A percentile compares a stretch with the other conserved stretches of the same genome.
These are phyloP conservation scores for Pantherophis vulpinus DNA, from an alignment of 2,797 vertebrate genomes.

Conservation along the genomic window DNA sequence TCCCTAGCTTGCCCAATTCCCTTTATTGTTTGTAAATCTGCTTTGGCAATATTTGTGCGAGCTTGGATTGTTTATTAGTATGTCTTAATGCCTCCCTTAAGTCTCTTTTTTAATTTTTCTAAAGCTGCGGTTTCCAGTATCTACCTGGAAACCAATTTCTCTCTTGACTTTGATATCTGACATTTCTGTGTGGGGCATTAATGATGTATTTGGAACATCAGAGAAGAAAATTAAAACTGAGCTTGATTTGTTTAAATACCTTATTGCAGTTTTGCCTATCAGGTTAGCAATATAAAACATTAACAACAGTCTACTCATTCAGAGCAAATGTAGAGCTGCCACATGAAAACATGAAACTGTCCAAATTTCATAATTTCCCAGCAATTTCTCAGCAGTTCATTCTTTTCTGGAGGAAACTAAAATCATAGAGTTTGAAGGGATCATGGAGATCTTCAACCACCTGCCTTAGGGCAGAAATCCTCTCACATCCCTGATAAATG, in stretches of 20 bases:
- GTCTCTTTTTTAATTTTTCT: not conserved
- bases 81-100: not conserved
- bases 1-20: not conserved
- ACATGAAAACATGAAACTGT: not conserved
- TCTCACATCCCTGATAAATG: not conserved
- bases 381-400: not conserved
- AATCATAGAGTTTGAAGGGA: not conserved
- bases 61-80: not conserved
- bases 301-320: not conserved
- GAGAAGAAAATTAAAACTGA: not conserved
- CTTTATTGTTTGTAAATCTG: conserved; percentile 1
- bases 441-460: not conserved
- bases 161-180: not conserved
- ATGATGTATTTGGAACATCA: not conserved
- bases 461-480: not conserved
- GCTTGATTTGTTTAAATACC: not conserved
- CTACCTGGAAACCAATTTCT: not conserved
- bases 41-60: not conserved
- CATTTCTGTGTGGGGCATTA: not conserved
- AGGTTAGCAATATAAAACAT: not conserved
- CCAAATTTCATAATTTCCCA: not conserved
- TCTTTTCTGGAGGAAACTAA: not conserved
- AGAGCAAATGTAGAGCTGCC: not conserved
- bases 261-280: not conserved
- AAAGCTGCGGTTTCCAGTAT: not conserved